Evolutionary conservation across 1,140 invertebrate genomes (phyloP).

Genomic region (Hypsibius dujardini): DNA sequence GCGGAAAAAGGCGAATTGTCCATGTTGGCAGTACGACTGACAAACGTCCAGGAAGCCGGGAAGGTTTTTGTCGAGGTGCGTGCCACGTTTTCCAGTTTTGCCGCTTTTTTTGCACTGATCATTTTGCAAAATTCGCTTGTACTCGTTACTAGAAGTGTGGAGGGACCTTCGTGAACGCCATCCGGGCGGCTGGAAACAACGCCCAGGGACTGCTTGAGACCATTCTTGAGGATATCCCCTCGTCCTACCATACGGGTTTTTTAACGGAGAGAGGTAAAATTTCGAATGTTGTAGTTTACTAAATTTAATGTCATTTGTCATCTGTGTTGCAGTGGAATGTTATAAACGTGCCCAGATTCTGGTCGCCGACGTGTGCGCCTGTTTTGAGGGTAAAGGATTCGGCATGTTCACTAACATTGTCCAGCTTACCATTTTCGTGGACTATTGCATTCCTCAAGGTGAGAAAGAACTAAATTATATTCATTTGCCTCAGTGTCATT

Average conservation of each 20-base stretch:
- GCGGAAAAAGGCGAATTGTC: constrained; percentile 46
- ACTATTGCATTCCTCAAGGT: constrained; percentile 44
- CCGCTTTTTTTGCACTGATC: too few relatives aligned
- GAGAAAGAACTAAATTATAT: neutral
- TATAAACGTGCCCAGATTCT: constrained; percentile 89
- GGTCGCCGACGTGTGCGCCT: constrained; percentile 75
- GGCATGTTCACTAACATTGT: constrained; percentile 73
- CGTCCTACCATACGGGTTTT: constrained; percentile 58
- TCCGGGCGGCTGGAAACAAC: constrained; percentile 51
- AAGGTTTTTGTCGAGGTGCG: constrained; percentile 33
- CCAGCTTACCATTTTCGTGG: constrained; percentile 81
- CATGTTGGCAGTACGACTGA: constrained; percentile 51
- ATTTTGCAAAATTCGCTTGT: too few relatives aligned
- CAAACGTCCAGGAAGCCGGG: constrained; percentile 61
- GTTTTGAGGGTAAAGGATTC: constrained; percentile 53
- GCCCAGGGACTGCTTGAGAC: constrained; percentile 54
- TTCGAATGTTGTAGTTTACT: constrained; percentile 13
- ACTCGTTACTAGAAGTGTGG: constrained; percentile 47
- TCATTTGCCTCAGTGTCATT: neutral
- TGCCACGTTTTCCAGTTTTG: neutral
- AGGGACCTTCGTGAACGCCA: constrained; percentile 60
- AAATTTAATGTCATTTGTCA: neutral
- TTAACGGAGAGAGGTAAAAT: constrained; percentile 45
- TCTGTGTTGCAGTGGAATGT: constrained; percentile 47
- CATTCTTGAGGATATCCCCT: constrained; percentile 62